Evolutionary conservation across 1,140 invertebrate species (phyloP).

Genomic region (Whitmania pigra): DNA sequence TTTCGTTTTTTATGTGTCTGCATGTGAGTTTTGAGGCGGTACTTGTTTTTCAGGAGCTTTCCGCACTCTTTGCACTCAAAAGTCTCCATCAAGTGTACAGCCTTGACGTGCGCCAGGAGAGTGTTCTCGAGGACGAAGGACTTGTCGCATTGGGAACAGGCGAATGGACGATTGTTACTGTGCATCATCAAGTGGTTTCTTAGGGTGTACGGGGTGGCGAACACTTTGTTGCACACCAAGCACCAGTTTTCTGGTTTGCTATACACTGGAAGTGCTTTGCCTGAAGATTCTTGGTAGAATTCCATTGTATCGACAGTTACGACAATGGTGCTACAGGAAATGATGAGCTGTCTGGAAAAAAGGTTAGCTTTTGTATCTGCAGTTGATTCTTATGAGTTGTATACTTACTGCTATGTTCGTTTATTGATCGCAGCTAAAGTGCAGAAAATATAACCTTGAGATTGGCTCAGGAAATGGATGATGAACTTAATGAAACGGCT

Average conservation of each 20-base stretch:
- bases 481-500: too few species aligned
- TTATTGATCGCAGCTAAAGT: too few species aligned
- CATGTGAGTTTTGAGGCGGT: constrained; percentile 98
- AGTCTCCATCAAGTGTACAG: constrained; percentile 87
- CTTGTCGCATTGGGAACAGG: background rate
- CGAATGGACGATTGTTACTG: background rate
- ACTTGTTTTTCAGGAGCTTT: constrained; percentile 89
- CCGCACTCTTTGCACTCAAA: constrained; percentile 67
- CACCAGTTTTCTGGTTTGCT: background rate
- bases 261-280: background rate
- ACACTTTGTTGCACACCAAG: background rate
- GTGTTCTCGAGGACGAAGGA: constrained; percentile 78
- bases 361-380: too few species aligned
- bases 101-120: constrained; percentile 89
- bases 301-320: too few species aligned
- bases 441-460: too few species aligned
- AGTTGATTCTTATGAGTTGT: too few species aligned
- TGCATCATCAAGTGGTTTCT: background rate
- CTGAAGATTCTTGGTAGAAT: too few species aligned
- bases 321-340: background rate
- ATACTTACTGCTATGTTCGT: too few species aligned
- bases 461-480: too few species aligned
- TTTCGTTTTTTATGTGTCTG: constrained; percentile 95
- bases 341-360: background rate
- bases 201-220: background rate